Conservation (phyloP, 1,140 invertebrate genomes). For the Ditylenchus dipsaci region DNA sequence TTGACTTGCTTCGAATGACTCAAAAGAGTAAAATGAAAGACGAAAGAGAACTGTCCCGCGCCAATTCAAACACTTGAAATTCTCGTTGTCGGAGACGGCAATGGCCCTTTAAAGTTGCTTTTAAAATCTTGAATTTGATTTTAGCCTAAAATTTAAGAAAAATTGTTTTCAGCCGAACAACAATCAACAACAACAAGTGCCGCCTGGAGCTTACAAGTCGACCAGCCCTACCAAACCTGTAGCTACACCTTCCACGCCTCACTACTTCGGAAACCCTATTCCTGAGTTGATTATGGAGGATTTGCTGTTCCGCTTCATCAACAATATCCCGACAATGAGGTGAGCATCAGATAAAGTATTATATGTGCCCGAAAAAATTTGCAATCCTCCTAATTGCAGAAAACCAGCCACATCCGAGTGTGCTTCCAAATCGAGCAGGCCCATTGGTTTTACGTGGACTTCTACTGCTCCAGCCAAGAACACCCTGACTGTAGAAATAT, state of each 20-base stretch:
- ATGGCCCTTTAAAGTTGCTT: no score
- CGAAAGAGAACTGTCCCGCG: no score
- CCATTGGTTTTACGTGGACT: slow-evolving; percentile 73
- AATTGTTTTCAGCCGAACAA: no score
- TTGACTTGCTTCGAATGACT: no score
- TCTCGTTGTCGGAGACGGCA: no score
- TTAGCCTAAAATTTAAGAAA: no score
- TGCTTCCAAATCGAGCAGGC: slow-evolving; percentile 76
- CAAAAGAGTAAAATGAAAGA: no score
- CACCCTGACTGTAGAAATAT: slow-evolving; percentile 17
- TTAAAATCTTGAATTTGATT: no score
- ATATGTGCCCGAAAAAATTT: no score
- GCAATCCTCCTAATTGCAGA: no score
- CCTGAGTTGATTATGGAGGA: slow-evolving; percentile 25
- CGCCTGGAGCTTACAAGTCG: background rate
- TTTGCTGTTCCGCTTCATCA: slow-evolving; percentile 28
- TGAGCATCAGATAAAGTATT: no score
- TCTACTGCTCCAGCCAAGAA: slow-evolving; percentile 28
- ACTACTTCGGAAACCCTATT: slow-evolving; percentile 11
- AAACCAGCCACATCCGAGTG: slow-evolving; percentile 51
- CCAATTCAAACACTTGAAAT: no score
- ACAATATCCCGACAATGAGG: slow-evolving; percentile 37
- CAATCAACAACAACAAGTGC: background rate
- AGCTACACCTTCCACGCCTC: background rate
- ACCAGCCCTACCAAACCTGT: background rate